A percentile compares a stretch with the other conserved stretches of the same genome.
These are phyloP conservation scores for Elysia crispata DNA, from an alignment of 2,888 invertebrate species.

Conservation along the genomic window DNA sequence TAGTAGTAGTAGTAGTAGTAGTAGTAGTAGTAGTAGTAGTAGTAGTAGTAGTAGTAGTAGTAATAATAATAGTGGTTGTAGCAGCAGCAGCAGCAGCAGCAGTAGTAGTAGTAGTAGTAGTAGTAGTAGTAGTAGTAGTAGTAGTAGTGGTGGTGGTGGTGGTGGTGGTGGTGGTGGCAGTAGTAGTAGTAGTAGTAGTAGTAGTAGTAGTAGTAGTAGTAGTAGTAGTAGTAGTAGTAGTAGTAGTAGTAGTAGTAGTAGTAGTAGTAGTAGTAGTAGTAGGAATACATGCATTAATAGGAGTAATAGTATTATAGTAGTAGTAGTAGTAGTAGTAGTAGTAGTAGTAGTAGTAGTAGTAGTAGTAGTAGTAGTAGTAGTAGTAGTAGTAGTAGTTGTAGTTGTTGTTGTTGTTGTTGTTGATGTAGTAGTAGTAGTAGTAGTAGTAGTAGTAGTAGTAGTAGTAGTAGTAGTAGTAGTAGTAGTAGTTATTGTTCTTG, in stretches of 20 bases:
- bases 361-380: constrained; percentile 41
- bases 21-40: not conserved
- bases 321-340: constrained; percentile 5
- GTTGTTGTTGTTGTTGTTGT: too few relatives aligned
- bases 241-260: constrained; percentile 25
- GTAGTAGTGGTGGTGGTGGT: not conserved
- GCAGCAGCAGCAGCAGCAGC: not conserved
- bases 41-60: not conserved
- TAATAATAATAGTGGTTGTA: not conserved
- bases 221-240: constrained; percentile 9
- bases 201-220: constrained; percentile 4
- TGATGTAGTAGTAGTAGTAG: constrained; percentile 37
- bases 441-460: constrained; percentile 42
- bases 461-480: constrained; percentile 37
- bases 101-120: not conserved
- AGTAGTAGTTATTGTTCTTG: constrained; percentile 27
- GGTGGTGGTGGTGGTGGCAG: not conserved
- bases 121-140: not conserved
- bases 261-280: too few relatives aligned
- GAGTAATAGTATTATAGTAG: not conserved
- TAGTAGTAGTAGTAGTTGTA: constrained; percentile 43
- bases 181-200: not conserved
- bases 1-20: constrained; percentile 16
- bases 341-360: constrained; percentile 9
- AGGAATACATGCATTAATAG: too few relatives aligned